Evolutionary conservation across 2,888 invertebrate species (phyloP), one percentile per base, ranked within the genome.

Genomic region (Cynaeus angustus): DNA sequence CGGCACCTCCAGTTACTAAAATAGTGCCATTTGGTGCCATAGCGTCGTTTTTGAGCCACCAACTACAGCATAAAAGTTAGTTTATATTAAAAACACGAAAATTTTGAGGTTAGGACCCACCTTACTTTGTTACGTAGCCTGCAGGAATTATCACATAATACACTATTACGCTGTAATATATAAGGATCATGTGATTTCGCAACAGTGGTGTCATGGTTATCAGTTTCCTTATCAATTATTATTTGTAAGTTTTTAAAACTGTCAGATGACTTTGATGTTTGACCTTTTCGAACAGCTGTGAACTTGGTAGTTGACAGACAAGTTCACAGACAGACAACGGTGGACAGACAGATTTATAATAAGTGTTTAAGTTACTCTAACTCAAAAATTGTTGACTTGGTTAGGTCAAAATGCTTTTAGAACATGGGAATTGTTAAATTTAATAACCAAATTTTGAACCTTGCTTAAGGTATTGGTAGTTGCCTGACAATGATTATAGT

Each of bases 1-100:
- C 98, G 53, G 96, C 97, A 74, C 97, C 98, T 65, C 98, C 98
- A 56, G 98, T 97, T 75, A 98, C 95, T 82, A 98, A 86, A 74
- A 95, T 89, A 43, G 88, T 87, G 72, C 87, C 83, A 86, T 77
- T 80, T 48, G 79, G 80, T 68, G 81, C 80, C 83, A 83, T 84
- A 73, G 78, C 80, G 70, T 76, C 78, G 55, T 74, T 65, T 66
- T 78, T 72, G 68, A 81, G 78, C 82, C 83, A 83, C 83, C 82
- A 81, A 79, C 82, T 82, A 74, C 59, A 79, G 76, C 66, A 52
- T 50, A 69, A 67, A 70, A 66, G 48, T 72, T 66, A 43, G 68
- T 70, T 67, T 48, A 30, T 9, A 41, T 59, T 72, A 65, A 68
- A 59, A 50, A 68, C 37, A 58, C 46, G 26, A 50, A 21, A 52